Percentiles rank a stretch among this genome's conserved stretches.
These are phyloP conservation scores for Peromyscus attwateri DNA, from an alignment of 2,797 vertebrate species.

Conservation along the genomic window DNA sequence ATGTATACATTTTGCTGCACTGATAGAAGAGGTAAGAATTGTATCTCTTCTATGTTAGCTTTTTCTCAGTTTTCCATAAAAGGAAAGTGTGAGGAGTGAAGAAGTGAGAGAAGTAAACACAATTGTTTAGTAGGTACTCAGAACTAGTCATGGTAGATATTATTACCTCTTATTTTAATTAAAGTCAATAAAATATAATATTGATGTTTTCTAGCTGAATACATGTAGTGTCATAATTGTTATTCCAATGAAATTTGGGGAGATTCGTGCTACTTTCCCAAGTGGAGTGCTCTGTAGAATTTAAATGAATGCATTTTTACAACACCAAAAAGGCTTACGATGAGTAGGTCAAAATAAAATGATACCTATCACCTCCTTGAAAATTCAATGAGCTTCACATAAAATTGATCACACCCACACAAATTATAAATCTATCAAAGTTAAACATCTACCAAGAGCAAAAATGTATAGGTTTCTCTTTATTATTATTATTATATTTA, in stretches of 20 bases:
- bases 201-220: conserved; percentile 22
- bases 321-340: conserved; percentile 12
- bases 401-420: conserved; percentile 48
- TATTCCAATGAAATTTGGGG: neutral
- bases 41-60: neutral
- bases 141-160: neutral
- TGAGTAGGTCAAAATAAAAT: conserved; percentile 35
- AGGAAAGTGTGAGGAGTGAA: neutral
- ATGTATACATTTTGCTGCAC: neutral
- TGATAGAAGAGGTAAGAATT: neutral
- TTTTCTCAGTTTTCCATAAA: neutral
- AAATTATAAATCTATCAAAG: conserved; percentile 66
- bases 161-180: conserved; percentile 17
- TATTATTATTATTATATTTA: neutral
- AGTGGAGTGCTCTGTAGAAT: neutral
- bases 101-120: neutral
- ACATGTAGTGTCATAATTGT: neutral
- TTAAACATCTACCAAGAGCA: conserved; percentile 57
- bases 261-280: neutral
- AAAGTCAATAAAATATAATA: neutral
- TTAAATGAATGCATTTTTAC: conserved; percentile 25
- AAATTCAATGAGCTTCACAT: conserved; percentile 58
- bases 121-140: neutral
- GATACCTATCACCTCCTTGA: neutral
- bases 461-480: conserved; percentile 1